A percentile compares a stretch with the other conserved stretches of the same genome.
Conservation (phyloP, 2,888 invertebrate genomes). For the Scaptomyza flava region DNA sequence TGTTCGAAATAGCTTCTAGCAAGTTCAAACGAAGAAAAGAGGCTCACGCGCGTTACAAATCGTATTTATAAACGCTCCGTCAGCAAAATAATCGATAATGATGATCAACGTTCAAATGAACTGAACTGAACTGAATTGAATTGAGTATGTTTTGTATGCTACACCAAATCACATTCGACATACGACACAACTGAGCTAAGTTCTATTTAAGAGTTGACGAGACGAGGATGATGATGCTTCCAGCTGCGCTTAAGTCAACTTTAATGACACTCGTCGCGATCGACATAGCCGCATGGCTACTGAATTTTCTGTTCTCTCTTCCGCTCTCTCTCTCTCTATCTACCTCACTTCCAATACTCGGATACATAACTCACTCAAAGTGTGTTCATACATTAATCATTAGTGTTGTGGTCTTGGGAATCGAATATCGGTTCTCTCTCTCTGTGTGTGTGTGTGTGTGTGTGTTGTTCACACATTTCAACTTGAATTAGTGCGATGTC, state of each 20-base stretch:
- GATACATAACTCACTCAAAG: constrained; percentile 50
- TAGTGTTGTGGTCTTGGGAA: constrained; percentile 50
- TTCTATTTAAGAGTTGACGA: constrained; percentile 5
- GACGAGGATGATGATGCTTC: constrained; percentile 46
- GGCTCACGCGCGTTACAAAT: constrained; percentile 72
- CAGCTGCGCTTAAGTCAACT: constrained; percentile 77
- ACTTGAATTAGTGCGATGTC: constrained; percentile 66
- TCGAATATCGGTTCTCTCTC: constrained; percentile 31
- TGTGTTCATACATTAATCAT: constrained; percentile 77
- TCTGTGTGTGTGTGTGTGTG: constrained; percentile 5
- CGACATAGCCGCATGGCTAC: constrained; percentile 74
- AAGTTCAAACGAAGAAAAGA: constrained; percentile 28
- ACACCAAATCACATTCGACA: constrained; percentile 53
- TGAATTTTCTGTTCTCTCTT: constrained; percentile 50
- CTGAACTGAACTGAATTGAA: constrained; percentile 40
- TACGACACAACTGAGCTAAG: constrained; percentile 21
- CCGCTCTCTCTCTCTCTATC: not conserved
- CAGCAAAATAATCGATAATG: constrained; percentile 42
- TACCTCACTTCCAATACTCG: not conserved
- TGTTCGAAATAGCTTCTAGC: constrained; percentile 11
- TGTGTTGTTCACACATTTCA: constrained; percentile 79
- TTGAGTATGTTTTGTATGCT: constrained; percentile 44
- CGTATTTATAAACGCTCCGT: constrained; percentile 72
- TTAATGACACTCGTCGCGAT: constrained; percentile 76
- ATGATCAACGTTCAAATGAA: constrained; percentile 46